Evolutionary conservation across 2,888 invertebrate genomes (phyloP).

Genomic region (Stenotaenia linearis): DNA sequence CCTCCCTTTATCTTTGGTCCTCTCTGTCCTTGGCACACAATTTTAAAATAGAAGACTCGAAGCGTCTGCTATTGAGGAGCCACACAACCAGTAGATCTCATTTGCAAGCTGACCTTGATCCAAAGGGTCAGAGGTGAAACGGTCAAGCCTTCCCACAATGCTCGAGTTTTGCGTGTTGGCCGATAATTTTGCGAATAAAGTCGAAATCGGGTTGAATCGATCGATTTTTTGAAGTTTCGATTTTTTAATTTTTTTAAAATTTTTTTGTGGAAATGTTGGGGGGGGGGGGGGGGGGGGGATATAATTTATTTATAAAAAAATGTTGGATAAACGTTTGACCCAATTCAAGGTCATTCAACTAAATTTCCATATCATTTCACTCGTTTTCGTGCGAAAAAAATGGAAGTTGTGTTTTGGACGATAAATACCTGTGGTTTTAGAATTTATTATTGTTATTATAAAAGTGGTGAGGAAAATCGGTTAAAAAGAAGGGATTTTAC

Average conservation of each 20-base stretch:
- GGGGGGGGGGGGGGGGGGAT: no score
- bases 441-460: no score
- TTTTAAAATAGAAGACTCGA: neutral
- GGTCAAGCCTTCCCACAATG: neutral
- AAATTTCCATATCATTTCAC: neutral
- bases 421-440: no score
- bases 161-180: neutral
- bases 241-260: no score
- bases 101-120: neutral
- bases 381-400: neutral
- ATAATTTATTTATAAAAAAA: no score
- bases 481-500: no score
- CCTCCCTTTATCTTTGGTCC: neutral
- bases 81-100: neutral
- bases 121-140: neutral
- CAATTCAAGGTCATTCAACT: neutral
- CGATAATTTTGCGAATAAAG: neutral
- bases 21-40: slow-evolving; percentile 3
- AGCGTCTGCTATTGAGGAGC: neutral
- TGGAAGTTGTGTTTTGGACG: neutral
- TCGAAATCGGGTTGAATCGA: neutral
- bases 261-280: no score
- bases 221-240: no score
- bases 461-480: no score
- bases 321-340: neutral